Evolutionary conservation across 2,113 vertebrate species (phyloP).

Genomic region (Perognathus longimembris): DNA sequence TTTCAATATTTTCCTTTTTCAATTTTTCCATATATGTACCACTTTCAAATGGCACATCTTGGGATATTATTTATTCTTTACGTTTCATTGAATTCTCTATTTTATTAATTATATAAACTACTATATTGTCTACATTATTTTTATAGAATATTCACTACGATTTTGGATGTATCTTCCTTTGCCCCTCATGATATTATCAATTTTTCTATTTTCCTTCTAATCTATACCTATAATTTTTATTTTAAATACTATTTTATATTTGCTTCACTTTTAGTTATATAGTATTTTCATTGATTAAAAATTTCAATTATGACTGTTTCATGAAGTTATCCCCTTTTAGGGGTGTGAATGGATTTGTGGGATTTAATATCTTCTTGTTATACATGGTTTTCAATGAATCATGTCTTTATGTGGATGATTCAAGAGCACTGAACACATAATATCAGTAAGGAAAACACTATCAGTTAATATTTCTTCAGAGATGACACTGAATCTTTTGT

Average conservation of each 20-base stretch:
- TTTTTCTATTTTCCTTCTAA: neutral
- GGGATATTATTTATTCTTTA: neutral
- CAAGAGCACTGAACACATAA: neutral
- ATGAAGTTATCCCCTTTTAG: neutral
- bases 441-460: no score
- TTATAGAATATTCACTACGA: no score
- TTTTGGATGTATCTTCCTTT: neutral
- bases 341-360: neutral
- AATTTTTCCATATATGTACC: neutral
- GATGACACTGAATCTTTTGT: neutral
- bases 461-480: neutral
- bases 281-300: neutral
- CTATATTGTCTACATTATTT: no score
- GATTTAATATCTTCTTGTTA: neutral
- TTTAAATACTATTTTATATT: constrained; percentile 4
- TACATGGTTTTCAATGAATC: neutral
- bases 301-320: neutral
- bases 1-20: neutral
- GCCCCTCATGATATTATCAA: neutral
- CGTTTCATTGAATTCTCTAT: neutral
- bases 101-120: neutral
- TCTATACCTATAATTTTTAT: constrained; percentile 14
- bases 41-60: neutral
- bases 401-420: neutral
- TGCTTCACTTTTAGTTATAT: neutral